These are phyloP conservation scores for Trinorchestia longiramus DNA, from an alignment of 1,140 invertebrate species.

Conservation along the genomic window DNA sequence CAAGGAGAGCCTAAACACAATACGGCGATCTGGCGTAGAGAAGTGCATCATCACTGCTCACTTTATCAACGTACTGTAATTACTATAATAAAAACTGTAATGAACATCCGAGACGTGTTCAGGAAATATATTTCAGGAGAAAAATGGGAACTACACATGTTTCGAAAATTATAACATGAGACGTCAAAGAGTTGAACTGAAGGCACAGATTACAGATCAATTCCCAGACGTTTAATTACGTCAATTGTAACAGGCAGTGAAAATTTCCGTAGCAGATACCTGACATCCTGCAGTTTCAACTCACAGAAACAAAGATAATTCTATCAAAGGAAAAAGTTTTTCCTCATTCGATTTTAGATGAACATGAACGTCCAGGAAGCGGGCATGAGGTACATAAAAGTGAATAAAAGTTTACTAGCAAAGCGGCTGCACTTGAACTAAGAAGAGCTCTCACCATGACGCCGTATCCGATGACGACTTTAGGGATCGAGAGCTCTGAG, in stretches of 20 bases:
- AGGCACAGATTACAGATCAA: background rate
- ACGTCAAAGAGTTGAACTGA: background rate
- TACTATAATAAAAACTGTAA: too few relatives aligned
- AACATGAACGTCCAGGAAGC: background rate
- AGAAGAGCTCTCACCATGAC: conserved; percentile 81
- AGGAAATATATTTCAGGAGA: too few relatives aligned
- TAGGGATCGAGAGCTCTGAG: conserved; percentile 84
- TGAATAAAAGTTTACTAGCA: background rate
- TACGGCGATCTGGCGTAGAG: too few relatives aligned
- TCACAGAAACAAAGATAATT: background rate
- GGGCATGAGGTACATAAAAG: background rate
- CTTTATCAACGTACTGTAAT: too few relatives aligned
- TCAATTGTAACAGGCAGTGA: background rate
- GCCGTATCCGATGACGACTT: conserved; percentile 87
- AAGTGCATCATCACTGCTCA: too few relatives aligned
- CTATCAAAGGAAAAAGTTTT: background rate
- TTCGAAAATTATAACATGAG: background rate
- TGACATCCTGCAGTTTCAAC: background rate
- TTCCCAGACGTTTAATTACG: background rate
- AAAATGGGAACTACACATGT: too few relatives aligned
- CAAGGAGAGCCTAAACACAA: too few relatives aligned
- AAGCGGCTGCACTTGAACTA: background rate
- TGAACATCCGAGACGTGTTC: too few relatives aligned
- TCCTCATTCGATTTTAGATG: background rate
- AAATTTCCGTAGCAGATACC: background rate